Evolutionary conservation across 1,140 invertebrate genomes (phyloP).

Genomic region (Drosophila gunungcola): DNA sequence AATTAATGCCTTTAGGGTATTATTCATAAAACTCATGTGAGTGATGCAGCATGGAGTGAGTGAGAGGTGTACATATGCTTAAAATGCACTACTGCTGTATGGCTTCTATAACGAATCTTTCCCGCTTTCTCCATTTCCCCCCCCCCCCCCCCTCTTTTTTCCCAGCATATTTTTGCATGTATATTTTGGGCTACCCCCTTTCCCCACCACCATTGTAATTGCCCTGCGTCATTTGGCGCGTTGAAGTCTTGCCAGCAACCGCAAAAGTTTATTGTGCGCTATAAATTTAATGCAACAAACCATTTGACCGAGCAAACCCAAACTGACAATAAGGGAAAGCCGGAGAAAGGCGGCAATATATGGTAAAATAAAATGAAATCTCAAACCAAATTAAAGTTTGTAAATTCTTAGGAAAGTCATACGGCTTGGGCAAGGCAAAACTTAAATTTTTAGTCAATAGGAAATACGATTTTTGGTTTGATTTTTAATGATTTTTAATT

Average conservation of each 20-base stretch:
- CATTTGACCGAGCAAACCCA: slow-evolving; percentile 59
- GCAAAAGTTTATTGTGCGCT: slow-evolving; percentile 74
- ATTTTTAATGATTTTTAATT: no score
- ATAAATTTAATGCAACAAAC: slow-evolving; percentile 79
- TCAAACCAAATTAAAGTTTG: background rate
- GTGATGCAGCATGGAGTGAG: slow-evolving; percentile 20
- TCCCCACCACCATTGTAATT: slow-evolving; percentile 51
- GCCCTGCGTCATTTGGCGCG: slow-evolving; percentile 70
- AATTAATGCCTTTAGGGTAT: slow-evolving; percentile 82
- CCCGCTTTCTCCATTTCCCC: background rate
- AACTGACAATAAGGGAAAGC: slow-evolving; percentile 2
- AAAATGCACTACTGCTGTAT: slow-evolving; percentile 41
- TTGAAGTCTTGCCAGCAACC: slow-evolving; percentile 66
- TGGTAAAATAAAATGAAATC: background rate
- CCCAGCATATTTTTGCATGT: slow-evolving; percentile 64
- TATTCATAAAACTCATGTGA: slow-evolving; percentile 76
- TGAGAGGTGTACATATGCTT: slow-evolving; percentile 5
- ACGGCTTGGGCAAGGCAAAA: no score
- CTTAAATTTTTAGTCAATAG: no score
- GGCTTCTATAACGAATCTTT: slow-evolving; percentile 18
- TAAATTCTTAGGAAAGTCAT: background rate
- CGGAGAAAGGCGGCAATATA: background rate
- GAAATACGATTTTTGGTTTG: no score
- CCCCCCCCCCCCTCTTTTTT: background rate
- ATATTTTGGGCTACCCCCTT: slow-evolving; percentile 49